Percentiles rank a stretch among this genome's conserved stretches.
These are phyloP conservation scores for Bellardia pandia DNA, from an alignment of 2,888 invertebrate species.

Conservation along the genomic window DNA sequence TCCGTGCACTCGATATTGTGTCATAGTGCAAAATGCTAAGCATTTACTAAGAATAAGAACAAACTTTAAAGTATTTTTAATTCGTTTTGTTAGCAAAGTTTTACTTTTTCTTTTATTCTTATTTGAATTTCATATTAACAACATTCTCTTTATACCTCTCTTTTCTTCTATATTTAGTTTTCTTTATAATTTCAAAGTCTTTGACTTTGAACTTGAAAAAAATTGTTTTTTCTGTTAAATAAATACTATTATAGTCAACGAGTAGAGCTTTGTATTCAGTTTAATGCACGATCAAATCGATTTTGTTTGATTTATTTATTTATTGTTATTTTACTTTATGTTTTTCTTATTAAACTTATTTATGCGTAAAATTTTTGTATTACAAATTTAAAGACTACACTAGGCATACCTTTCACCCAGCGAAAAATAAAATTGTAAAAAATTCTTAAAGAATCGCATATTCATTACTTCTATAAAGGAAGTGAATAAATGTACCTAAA, in stretches of 20 bases:
- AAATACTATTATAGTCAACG: not conserved
- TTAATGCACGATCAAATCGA: slow-evolving; percentile 22
- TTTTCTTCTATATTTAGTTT: not conserved
- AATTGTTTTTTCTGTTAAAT: not conserved
- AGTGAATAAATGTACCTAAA: too few species aligned
- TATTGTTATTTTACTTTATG: not conserved
- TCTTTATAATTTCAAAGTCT: slow-evolving; percentile 47
- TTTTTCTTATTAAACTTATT: slow-evolving; percentile 27
- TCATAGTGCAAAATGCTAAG: too few species aligned
- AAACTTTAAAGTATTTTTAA: not conserved
- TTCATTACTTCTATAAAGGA: too few species aligned
- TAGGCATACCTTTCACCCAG: not conserved
- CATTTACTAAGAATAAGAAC: too few species aligned
- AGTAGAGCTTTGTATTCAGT: not conserved
- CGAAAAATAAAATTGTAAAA: too few species aligned
- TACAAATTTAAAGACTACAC: slow-evolving; percentile 9
- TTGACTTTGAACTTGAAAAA: slow-evolving; percentile 71
- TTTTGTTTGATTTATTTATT: slow-evolving; percentile 40
- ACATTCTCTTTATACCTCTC: not conserved
- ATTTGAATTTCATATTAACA: not conserved
- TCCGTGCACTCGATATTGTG: too few species aligned
- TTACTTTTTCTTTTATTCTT: not conserved
- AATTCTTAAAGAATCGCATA: too few species aligned
- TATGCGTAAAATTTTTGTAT: slow-evolving; percentile 35
- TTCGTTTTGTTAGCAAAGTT: not conserved